Base-by-base conservation (phyloP, 1,140 invertebrate species). In the Drosophila serrata region DNA sequence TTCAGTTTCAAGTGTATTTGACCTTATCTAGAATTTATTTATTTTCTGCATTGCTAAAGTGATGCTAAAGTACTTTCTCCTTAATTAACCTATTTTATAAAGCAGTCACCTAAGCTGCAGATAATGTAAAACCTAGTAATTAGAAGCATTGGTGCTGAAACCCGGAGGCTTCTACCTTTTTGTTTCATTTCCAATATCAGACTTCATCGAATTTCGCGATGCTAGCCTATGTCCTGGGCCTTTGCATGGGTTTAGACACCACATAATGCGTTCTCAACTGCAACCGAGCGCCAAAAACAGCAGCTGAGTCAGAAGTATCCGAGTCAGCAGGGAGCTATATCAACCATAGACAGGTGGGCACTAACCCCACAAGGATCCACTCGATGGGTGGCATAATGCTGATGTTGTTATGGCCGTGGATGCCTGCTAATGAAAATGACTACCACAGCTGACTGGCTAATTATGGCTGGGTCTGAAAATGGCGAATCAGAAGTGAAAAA, bases 381-480 rank as follows among this genome's bases (percentile, higher is more conserved):
- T 33, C 55, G 9, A 31, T 29, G n/a, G 17, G 22, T 22, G 60
- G 55, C 17, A 12, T 12, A 15, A 40, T 19, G 33, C 35, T 22
- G 17, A 58, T 63, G 60, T 59, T 63, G 35, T 60, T 60, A 55
- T 40, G 60, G 53, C 17, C 53, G 37, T 33, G n/a, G 56, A 42
- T 42, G 61, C 56, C 37, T 22, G 62, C 65, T 67, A 53, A 67
- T 53, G 65, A 69, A 69, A 67, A 67, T 69, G 62, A 53, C 65
- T 65, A 49, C 60, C 65, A 43, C 64, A 67, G 60, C 61, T 67
- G 64, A 48, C 64, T 64, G 64, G 60, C 43, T 64, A 65, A 68
- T 68, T 68, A 68, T 64, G 43, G 43, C 12, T 15, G 19, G 11
- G 19, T 4, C 27, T 11, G 42, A 29, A 35, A 37, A 19, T 17